These are phyloP conservation scores for Oryctes rhinoceros DNA, from an alignment of 1,140 invertebrate species.

Conservation along the genomic window DNA sequence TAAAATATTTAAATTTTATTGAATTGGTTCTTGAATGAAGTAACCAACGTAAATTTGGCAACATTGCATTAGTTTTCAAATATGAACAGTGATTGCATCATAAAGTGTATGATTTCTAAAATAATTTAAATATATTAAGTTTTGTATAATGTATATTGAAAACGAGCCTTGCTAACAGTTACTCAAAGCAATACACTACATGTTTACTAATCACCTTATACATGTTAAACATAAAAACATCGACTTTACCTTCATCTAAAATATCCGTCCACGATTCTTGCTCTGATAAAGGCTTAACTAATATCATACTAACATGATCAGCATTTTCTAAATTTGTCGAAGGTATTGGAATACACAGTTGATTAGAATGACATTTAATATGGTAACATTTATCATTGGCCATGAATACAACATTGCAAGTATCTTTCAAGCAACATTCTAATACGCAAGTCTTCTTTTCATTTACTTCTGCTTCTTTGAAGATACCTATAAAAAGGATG, in stretches of 20 bases:
- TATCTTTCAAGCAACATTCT: conserved; percentile 72
- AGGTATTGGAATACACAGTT: conserved; percentile 73
- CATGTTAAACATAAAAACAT: background rate
- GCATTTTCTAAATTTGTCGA: conserved; percentile 65
- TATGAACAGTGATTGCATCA: too few relatives aligned
- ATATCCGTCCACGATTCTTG: conserved; percentile 65
- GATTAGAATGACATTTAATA: conserved; percentile 74
- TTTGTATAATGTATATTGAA: too few relatives aligned
- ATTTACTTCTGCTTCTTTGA: conserved; percentile 65
- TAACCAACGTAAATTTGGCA: too few relatives aligned
- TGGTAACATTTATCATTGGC: conserved; percentile 79
- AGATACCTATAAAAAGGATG: conserved; percentile 66
- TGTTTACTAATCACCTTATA: too few relatives aligned
- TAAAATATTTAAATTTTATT: too few relatives aligned
- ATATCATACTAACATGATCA: conserved; percentile 75
- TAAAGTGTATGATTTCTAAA: too few relatives aligned
- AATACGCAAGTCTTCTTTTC: conserved; percentile 73
- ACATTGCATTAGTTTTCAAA: too few relatives aligned
- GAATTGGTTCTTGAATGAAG: too few relatives aligned
- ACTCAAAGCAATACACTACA: too few relatives aligned
- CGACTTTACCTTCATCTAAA: conserved; percentile 13
- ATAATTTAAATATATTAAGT: too few relatives aligned
- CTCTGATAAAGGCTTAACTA: conserved; percentile 74
- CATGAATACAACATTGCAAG: conserved; percentile 83
- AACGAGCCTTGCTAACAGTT: too few relatives aligned